These are phyloP conservation scores for Oophaga pumilio DNA, from an alignment of 2,113 vertebrate genomes.

Conservation along the genomic window DNA sequence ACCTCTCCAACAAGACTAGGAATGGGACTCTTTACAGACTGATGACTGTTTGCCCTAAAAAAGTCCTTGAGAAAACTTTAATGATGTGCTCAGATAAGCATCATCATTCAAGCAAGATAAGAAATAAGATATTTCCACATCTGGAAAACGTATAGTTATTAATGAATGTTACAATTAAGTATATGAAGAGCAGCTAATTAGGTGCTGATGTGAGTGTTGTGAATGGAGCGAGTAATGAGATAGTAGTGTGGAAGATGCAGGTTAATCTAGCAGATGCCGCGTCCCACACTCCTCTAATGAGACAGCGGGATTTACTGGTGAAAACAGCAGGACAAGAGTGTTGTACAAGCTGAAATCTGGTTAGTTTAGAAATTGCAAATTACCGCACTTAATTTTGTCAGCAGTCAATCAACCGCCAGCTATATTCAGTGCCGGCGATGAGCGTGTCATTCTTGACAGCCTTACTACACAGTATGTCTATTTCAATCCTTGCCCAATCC, in stretches of 20 bases:
- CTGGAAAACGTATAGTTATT: neutral
- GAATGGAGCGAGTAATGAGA: conserved; percentile 27
- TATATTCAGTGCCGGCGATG: neutral
- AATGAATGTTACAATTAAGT: conserved; percentile 24
- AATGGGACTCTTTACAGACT: neutral
- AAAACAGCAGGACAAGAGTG: conserved; percentile 34
- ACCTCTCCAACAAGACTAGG: neutral
- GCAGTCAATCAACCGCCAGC: conserved; percentile 25
- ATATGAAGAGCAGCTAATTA: conserved; percentile 13
- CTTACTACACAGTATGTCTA: neutral
- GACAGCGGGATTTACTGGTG: conserved; percentile 35
- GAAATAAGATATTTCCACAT: neutral
- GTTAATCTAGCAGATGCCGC: conserved; percentile 13
- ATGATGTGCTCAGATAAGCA: neutral
- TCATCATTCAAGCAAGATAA: neutral
- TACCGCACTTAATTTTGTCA: conserved; percentile 32
- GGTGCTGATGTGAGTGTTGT: conserved; percentile 11
- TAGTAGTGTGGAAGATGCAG: conserved; percentile 9
- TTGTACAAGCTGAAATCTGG: conserved; percentile 22
- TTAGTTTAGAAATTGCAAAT: conserved; percentile 30
- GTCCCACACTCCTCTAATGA: conserved; percentile 36
- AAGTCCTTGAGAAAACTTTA: neutral
- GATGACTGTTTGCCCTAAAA: neutral
- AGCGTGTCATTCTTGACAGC: neutral
- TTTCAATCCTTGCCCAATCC: no score